Base-by-base conservation (phyloP, 1,140 invertebrate genomes). In the Drosophila biarmipes region DNA sequence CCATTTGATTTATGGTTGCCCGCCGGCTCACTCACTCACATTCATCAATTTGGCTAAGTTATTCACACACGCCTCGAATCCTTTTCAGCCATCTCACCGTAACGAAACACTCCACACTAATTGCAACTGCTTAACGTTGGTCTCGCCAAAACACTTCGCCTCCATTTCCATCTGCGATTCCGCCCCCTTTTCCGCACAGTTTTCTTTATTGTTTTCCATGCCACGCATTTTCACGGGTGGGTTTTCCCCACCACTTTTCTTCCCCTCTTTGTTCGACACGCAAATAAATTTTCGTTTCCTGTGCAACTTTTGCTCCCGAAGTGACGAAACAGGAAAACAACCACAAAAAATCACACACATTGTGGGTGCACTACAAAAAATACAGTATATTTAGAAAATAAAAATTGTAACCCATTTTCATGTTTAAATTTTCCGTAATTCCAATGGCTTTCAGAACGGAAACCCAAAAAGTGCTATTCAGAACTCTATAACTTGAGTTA, bases 261-360 rank as follows among this genome's bases (percentile, higher is more conserved):
- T 14, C 19, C 42, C 7, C 27, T 55, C 62, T 63, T 24, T 37
- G 42, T 21, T 62, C 76, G 78, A 78, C 81, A 86, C 81, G 82
- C 81, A 86, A 86, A 86, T 86, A 86, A 86, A 86, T 86, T 81
- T 87, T 71, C 66, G 57, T 68, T 76, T 78, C 35, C 58, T 68
- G 58, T 63, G 61, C 53, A 56, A 45, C 45, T 54, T 55, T 48
- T 14, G 34, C 27, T 29, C 10, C 37, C 2, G 11, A n/a, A 68
- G 64, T 68, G 46, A 55, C 48, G 66, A 68, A 69, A 67, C 38
- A 46, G 35, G 38, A 53, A 38, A 46, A 15, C 17, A 63, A 27
- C 58, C 58, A 48, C 62, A 48, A 34, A 42, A 69, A 69, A 46
- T 69, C 42, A 68, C 46, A 53, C 24, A 52, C 45, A 49, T 27